Evolutionary conservation across 2,113 vertebrate species (phyloP), one percentile per base, ranked within the genome.

Genomic region (Solea solea): DNA sequence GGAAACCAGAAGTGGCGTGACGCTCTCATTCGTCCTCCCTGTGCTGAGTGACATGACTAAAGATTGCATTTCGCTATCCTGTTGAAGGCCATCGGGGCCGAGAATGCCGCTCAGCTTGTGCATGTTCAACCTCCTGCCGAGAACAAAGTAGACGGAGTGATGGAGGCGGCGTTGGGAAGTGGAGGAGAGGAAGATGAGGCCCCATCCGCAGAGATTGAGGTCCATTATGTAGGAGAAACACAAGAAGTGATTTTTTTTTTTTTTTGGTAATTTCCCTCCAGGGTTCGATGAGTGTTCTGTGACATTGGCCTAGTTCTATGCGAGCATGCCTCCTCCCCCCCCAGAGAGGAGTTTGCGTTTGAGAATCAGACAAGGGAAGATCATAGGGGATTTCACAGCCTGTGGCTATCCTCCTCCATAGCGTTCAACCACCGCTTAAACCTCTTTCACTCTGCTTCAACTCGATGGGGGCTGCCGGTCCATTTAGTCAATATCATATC

Each of bases 361-460:
- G 84, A 89, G 86, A 90, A 91, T 92, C 91, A 91, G 89, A 93
- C 89, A 90, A 88, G 83, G 63, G 82, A 90, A 92, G 92, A 94
- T 94, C 93, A 93, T 92, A 94, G 92, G 92, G 89, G 85, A 87
- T 90, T 91, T 86, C 74, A 85, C 82, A 82, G 88, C 93, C 93
- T 72, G 90, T 92, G 92, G 93, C 93, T 82, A 92, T 93, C 83
- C 78, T 88, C 87, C 90, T 92, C 86, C 86, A 81, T 89, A 74
- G 86, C 74, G 66, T 87, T 86, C 83, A 82, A 90, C 89, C 87
- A 92, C 91, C 92, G 92, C 85, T 91, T 88, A 90, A 83, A 88
- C 86, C 85, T 80, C 64, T 76, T 88, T 90, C 49, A 65, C 89
- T 87, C 80, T 61, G 81, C 86, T 53, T 69, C 80, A 62, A 78